phyloP scores from a whole-genome alignment of 2,797 vertebrate genomes.

The Ptychobarbus kaznakovi region DNA sequence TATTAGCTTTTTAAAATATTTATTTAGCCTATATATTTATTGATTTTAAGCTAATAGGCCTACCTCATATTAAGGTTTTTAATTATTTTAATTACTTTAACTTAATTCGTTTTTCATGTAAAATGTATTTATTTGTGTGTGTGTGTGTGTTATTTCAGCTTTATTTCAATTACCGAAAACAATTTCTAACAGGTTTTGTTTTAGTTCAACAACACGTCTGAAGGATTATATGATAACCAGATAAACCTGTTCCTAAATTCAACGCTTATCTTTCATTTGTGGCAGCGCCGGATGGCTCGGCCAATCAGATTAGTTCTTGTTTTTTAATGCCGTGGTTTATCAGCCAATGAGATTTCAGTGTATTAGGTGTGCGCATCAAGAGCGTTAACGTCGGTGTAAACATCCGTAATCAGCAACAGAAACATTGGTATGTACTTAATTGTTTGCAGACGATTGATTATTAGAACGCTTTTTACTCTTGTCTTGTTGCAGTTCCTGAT shows the following conservation, averaged over 20 bases:
- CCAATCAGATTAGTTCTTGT: slow-evolving; percentile 47
- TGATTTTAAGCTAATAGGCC: background rate
- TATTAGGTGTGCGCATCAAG: background rate
- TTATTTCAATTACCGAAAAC: background rate
- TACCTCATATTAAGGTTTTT: background rate
- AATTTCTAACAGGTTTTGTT: background rate
- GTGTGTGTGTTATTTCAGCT: background rate
- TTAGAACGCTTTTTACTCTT: background rate
- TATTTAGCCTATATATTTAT: background rate
- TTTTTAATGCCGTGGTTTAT: slow-evolving; percentile 20
- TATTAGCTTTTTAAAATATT: background rate
- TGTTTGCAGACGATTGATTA: background rate
- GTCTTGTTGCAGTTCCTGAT: background rate
- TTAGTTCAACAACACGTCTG: background rate
- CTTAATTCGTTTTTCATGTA: background rate
- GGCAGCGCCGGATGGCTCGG: background rate
- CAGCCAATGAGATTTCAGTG: slow-evolving; percentile 65
- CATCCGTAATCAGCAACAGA: slow-evolving; percentile 15
- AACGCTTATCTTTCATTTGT: background rate
- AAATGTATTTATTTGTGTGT: background rate
- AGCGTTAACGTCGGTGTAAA: slow-evolving; percentile 42
- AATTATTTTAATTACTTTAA: background rate
- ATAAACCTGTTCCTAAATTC: slow-evolving; percentile 11
- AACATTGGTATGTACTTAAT: background rate
- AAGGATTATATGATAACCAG: background rate